Percentiles rank a stretch among this genome's conserved stretches.
Evolutionary conservation across 2,797 vertebrate species (phyloP).

Genomic region (Alfaro cultratus): DNA sequence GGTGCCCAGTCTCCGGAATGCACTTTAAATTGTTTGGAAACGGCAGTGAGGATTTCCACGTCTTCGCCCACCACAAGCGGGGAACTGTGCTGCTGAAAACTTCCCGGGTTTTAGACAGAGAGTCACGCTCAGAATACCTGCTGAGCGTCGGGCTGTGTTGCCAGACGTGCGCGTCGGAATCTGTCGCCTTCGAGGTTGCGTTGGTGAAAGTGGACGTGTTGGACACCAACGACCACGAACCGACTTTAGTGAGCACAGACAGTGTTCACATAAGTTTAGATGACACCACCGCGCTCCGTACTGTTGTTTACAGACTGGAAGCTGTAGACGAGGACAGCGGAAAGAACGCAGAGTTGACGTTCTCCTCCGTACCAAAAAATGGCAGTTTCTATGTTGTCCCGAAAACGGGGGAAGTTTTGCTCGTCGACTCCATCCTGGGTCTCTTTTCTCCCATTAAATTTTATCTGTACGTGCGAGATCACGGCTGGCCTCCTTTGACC

Average conservation of each 20-base stretch:
- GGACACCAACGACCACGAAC: conserved; percentile 89
- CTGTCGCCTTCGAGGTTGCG: conserved; percentile 72
- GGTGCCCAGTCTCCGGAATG: conserved; percentile 82
- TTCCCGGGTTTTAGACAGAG: conserved; percentile 83
- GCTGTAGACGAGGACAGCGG: conserved; percentile 86
- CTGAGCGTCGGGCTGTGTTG: conserved; percentile 83
- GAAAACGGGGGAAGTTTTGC: conserved; percentile 88
- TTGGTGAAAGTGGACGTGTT: conserved; percentile 85
- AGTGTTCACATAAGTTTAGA: conserved; percentile 81
- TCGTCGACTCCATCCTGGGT: conserved; percentile 88
- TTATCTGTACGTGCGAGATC: conserved; percentile 84
- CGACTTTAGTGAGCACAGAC: conserved; percentile 76
- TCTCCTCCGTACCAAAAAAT: conserved; percentile 81
- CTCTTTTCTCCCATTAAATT: conserved; percentile 77
- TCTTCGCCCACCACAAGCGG: conserved; percentile 82
- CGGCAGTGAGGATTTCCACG: conserved; percentile 83
- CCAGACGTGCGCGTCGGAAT: conserved; percentile 68
- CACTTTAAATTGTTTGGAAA: conserved; percentile 84
- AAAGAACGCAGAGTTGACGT: conserved; percentile 87
- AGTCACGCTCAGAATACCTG: conserved; percentile 80
- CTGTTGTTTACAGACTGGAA: conserved; percentile 80
- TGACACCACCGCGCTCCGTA: conserved; percentile 85
- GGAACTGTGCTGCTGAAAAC: conserved; percentile 85
- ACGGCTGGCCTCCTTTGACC: conserved; percentile 83
- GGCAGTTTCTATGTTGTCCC: conserved; percentile 89